Percentiles rank a stretch among this genome's conserved stretches.
phyloP scores from a whole-genome alignment of 2,888 invertebrate genomes.

The Pristionchus exspectatus region DNA sequence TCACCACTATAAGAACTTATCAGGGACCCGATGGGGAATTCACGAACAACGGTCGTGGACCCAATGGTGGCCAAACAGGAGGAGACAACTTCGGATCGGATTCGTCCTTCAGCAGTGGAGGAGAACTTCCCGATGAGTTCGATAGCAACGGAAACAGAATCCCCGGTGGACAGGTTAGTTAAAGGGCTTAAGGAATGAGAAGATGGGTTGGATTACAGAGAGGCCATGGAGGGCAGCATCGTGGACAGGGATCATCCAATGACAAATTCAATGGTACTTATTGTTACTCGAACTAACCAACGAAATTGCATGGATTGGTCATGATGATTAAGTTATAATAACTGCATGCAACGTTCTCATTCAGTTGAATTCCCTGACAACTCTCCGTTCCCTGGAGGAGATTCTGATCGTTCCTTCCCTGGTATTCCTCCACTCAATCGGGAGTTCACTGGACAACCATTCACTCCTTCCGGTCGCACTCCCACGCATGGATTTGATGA shows the following conservation, averaged over 20 bases:
- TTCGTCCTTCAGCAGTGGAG: conserved; percentile 29
- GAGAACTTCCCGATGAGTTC: conserved; percentile 21
- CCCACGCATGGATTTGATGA: not conserved
- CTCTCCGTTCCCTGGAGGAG: not conserved
- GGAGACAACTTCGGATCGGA: conserved; percentile 33
- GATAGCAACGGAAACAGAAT: conserved; percentile 27
- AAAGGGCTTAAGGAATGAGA: not conserved
- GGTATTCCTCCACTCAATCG: conserved; percentile 5
- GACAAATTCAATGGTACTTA: not conserved
- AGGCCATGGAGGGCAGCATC: not conserved
- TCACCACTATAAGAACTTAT: not conserved
- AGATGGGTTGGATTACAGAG: not conserved
- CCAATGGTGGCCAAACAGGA: not conserved
- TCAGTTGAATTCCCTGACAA: conserved; percentile 3
- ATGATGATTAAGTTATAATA: not conserved
- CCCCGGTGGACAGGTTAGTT: conserved; percentile 5
- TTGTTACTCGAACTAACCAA: not conserved
- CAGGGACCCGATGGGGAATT: conserved; percentile 5
- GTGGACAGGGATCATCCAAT: conserved; percentile 30
- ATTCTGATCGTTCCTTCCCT: not conserved
- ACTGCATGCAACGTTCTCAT: not conserved
- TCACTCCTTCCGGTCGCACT: conserved; percentile 15
- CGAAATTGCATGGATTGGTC: not conserved
- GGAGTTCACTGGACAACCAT: not conserved
- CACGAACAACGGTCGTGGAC: not conserved